Percentiles rank a stretch among this genome's conserved stretches.
phyloP scores from a whole-genome alignment of 1,140 invertebrate species.

The Tetragonula clypearis region DNA sequence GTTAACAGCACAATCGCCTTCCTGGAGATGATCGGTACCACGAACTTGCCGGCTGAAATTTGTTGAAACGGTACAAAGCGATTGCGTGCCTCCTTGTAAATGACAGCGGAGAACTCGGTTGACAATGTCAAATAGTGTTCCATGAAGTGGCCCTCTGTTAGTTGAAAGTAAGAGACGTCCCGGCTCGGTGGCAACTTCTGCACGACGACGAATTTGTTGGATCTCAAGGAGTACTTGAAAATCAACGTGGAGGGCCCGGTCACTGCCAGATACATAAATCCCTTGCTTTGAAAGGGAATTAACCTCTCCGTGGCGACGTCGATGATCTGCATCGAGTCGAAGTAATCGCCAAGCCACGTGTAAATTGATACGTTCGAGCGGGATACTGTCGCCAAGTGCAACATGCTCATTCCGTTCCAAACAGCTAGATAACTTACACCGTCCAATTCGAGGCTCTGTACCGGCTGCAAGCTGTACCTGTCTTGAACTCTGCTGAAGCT shows the following conservation, averaged over 20 bases:
- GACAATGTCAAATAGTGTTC: constrained; percentile 65
- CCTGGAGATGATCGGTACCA: constrained; percentile 37
- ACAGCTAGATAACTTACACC: constrained; percentile 30
- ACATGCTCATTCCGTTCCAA: constrained; percentile 64
- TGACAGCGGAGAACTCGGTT: constrained; percentile 53
- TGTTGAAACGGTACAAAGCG: constrained; percentile 80
- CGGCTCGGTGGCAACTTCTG: constrained; percentile 55
- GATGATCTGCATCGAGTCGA: constrained; percentile 80
- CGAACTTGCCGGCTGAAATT: constrained; percentile 50
- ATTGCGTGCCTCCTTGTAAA: constrained; percentile 75
- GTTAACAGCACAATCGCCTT: constrained; percentile 54
- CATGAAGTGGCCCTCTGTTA: constrained; percentile 42
- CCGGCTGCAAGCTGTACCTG: constrained; percentile 9
- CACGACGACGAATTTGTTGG: constrained; percentile 49
- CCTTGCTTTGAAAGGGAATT: constrained; percentile 58
- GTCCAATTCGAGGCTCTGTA: constrained; percentile 54
- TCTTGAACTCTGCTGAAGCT: neutral
- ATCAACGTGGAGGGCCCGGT: constrained; percentile 33
- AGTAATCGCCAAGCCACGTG: constrained; percentile 81
- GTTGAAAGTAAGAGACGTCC: constrained; percentile 48
- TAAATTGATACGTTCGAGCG: constrained; percentile 71
- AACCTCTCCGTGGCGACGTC: constrained; percentile 41
- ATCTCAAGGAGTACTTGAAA: constrained; percentile 46
- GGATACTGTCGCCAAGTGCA: constrained; percentile 58
- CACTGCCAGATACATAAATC: constrained; percentile 51